Conservation (phyloP, 2,113 vertebrate genomes). For the Megaptera novaeangliae region DNA sequence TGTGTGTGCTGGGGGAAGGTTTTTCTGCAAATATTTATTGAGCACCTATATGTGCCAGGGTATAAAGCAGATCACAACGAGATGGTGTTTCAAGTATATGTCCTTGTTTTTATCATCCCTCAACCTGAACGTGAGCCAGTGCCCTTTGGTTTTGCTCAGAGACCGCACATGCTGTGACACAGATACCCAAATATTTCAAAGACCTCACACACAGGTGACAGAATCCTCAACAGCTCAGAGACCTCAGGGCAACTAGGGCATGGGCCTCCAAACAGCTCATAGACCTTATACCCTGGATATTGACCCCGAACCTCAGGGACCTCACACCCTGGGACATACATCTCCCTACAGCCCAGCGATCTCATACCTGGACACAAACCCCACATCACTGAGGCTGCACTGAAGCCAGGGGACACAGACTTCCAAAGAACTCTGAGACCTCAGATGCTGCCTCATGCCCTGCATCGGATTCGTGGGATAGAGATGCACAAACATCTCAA, state of each 20-base stretch:
- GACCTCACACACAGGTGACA: background rate
- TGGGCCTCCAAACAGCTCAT: background rate
- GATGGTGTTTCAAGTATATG: background rate
- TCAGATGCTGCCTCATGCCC: background rate
- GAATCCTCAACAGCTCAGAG: background rate
- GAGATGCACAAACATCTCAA: background rate
- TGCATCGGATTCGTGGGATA: background rate
- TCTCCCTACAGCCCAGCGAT: background rate
- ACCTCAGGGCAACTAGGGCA: background rate
- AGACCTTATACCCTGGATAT: background rate
- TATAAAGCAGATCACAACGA: background rate
- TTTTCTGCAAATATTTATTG: background rate
- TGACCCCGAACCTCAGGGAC: background rate
- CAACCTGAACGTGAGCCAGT: background rate
- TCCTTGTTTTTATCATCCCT: background rate
- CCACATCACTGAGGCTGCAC: background rate
- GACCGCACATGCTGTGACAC: background rate
- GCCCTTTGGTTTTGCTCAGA: constrained; percentile 16
- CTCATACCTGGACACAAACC: background rate
- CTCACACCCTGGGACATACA: background rate
- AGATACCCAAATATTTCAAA: background rate
- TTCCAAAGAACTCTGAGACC: background rate
- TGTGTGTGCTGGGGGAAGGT: background rate
- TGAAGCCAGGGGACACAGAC: background rate
- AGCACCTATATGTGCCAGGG: background rate